Percentiles rank a stretch among this genome's conserved stretches.
Conservation (phyloP, 2,797 vertebrate genomes). For the Adelosebastes latens region DNA sequence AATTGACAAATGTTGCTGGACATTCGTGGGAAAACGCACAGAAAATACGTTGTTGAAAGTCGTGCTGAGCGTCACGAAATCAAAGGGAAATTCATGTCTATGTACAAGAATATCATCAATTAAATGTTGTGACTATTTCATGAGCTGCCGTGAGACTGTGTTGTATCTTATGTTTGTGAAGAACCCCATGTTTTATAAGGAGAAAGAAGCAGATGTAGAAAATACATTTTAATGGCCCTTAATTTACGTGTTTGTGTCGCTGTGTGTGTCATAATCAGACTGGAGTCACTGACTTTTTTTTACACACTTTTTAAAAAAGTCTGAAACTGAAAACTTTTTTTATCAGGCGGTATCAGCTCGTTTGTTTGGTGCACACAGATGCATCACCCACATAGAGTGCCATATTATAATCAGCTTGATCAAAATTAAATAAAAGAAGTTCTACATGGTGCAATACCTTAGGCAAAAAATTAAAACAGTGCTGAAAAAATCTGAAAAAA, state of each 20-base stretch:
- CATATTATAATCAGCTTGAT: not conserved
- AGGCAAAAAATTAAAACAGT: not conserved
- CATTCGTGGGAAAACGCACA: too few relatives aligned
- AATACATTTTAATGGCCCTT: not conserved
- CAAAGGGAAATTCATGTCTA: too few relatives aligned
- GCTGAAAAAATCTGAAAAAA: not conserved
- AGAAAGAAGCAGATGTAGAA: not conserved
- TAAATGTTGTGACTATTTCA: too few relatives aligned
- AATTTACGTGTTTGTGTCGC: not conserved
- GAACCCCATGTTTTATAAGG: too few relatives aligned
- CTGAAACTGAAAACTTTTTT: not conserved
- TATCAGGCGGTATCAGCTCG: not conserved
- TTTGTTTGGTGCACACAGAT: not conserved
- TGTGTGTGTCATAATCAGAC: not conserved
- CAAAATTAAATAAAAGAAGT: not conserved
- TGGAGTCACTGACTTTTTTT: not conserved
- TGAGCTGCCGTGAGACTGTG: too few relatives aligned
- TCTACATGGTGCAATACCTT: not conserved
- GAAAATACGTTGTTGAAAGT: too few relatives aligned
- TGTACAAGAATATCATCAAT: too few relatives aligned
- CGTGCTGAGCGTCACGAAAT: accelerated
- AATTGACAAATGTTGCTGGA: too few relatives aligned
- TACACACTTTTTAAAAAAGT: not conserved
- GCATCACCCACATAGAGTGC: not conserved
- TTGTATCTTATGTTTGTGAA: too few relatives aligned